Evolutionary conservation across 2,797 vertebrate species (phyloP).

Genomic region (Numenius phaeopus): DNA sequence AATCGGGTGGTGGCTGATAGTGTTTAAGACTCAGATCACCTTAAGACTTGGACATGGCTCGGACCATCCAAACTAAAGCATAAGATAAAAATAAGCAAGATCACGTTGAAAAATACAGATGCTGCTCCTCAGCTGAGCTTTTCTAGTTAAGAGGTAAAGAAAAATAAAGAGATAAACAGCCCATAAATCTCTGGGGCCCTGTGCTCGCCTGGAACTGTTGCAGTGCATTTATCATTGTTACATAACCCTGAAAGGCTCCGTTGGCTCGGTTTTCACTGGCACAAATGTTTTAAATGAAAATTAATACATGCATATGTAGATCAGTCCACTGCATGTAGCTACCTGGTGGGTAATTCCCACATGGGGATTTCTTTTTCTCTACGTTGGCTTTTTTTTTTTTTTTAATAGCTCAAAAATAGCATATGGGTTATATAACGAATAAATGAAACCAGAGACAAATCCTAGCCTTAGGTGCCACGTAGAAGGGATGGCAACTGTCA

Average conservation of each 20-base stretch:
- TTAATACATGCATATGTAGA: neutral
- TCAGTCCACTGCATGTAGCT: neutral
- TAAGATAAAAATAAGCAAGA: neutral
- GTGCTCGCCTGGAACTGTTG: neutral
- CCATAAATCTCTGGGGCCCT: slow-evolving; percentile 6
- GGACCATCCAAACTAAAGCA: neutral
- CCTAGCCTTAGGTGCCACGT: neutral
- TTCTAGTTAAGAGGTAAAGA: neutral
- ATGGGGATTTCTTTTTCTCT: slow-evolving; percentile 12
- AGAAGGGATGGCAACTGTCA: slow-evolving; percentile 45
- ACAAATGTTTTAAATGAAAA: neutral
- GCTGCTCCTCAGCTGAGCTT: neutral
- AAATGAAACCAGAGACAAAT: slow-evolving; percentile 59
- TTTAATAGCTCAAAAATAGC: slow-evolving; percentile 25
- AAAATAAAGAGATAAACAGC: neutral
- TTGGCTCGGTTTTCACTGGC: neutral
- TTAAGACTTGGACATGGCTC: neutral
- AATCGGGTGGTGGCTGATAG: neutral
- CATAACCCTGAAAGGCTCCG: neutral
- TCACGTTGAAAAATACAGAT: neutral
- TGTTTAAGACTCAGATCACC: neutral
- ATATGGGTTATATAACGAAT: slow-evolving; percentile 55
- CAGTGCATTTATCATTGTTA: slow-evolving; percentile 55
- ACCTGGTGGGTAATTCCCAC: slow-evolving; percentile 23
- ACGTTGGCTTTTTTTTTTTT: neutral